These are phyloP conservation scores for Drosophila rhopaloa DNA, from an alignment of 1,140 invertebrate species.

Conservation along the genomic window DNA sequence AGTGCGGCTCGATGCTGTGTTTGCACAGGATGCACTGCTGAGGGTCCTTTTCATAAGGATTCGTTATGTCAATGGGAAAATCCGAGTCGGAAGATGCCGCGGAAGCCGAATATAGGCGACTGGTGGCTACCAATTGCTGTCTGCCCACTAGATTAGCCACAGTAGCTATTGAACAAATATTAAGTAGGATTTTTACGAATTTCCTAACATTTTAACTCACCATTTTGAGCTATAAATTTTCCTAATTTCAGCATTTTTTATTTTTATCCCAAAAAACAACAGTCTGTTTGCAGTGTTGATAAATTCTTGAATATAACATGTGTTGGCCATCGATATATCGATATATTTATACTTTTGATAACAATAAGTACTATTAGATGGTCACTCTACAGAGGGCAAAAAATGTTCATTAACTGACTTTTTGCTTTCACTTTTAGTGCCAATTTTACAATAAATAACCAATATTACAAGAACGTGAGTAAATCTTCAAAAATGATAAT, in stretches of 20 bases:
- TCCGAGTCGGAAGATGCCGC: constrained; percentile 66
- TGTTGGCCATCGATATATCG: constrained; percentile 5
- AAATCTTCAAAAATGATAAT: too few relatives aligned
- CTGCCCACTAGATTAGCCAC: constrained; percentile 33
- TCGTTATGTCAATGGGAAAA: constrained; percentile 89
- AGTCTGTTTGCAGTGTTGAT: constrained; percentile 2
- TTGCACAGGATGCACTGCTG: constrained; percentile 94
- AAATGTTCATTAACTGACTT: too few relatives aligned
- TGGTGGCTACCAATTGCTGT: constrained; percentile 7
- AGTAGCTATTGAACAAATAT: constrained; percentile 7
- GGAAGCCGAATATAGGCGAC: constrained; percentile 39
- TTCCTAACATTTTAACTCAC: constrained; percentile 15
- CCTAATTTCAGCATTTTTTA: constrained; percentile 62
- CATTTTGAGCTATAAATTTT: constrained; percentile 49
- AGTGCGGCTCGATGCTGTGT: constrained; percentile 92
- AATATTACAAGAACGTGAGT: too few relatives aligned
- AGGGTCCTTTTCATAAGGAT: constrained; percentile 92
- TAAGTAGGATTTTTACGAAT: background rate
- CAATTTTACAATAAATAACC: too few relatives aligned
- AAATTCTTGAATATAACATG: constrained; percentile 2
- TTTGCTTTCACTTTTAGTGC: too few relatives aligned
- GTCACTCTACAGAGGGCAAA: too few relatives aligned
- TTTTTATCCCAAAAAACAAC: constrained; percentile 15
- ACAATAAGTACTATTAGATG: too few relatives aligned
- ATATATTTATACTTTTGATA: background rate